Conservation (phyloP, 2,113 vertebrate genomes). For the Callopanchax toddi region DNA sequence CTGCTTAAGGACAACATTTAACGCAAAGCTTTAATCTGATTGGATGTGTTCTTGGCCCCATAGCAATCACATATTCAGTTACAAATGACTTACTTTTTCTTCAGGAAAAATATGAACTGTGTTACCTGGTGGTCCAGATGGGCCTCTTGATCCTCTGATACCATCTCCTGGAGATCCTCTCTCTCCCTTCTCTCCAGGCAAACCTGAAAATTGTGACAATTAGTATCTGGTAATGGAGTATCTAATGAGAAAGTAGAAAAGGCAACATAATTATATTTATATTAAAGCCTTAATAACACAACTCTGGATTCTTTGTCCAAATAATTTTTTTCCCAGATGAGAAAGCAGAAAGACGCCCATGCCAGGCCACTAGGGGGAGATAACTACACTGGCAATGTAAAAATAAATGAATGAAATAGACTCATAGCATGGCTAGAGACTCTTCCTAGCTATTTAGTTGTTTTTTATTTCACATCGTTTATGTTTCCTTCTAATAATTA, state of each 20-base stretch:
- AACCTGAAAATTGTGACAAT: constrained; percentile 74
- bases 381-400: too few relatives aligned
- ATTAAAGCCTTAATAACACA: too few relatives aligned
- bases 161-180: constrained; percentile 84
- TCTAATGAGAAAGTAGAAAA: too few relatives aligned
- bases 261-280: too few relatives aligned
- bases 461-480: too few relatives aligned
- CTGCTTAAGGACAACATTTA: constrained; percentile 19
- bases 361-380: too few relatives aligned
- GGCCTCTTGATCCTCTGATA: constrained; percentile 89
- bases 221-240: not conserved
- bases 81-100: not conserved
- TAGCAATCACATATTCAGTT: constrained; percentile 1
- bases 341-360: too few relatives aligned
- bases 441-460: too few relatives aligned
- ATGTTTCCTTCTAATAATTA: not conserved
- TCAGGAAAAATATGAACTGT: not conserved
- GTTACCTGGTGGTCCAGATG: constrained; percentile 89
- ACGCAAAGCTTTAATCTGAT: not conserved
- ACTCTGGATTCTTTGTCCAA: too few relatives aligned
- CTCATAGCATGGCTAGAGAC: too few relatives aligned
- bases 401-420: too few relatives aligned
- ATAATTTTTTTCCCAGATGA: too few relatives aligned
- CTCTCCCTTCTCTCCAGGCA: constrained; percentile 95
- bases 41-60: constrained; percentile 6